phyloP scores from a whole-genome alignment of 2,797 vertebrate species.

The Helicolenus hilgendorfi region DNA sequence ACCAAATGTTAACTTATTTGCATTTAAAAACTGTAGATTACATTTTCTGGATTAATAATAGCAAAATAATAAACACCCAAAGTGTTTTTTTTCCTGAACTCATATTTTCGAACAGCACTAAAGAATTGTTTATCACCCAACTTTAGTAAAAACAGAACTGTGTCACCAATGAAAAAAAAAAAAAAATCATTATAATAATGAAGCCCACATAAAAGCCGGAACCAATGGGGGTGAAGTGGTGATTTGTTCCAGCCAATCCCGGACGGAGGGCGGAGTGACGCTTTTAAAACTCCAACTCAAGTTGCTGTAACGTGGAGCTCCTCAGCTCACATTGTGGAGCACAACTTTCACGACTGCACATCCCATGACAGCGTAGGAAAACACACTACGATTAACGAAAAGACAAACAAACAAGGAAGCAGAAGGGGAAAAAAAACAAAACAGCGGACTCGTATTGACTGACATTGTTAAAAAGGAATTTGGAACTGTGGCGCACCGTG shows the following conservation, averaged over 20 bases:
- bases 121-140: conserved; percentile 9
- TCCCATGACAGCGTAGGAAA: conserved; percentile 63
- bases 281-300: conserved; percentile 82
- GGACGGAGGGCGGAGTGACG: conserved; percentile 81
- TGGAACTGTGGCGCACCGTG: conserved; percentile 65
- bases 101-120: background rate
- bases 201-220: conserved; percentile 38
- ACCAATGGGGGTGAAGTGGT: conserved; percentile 80
- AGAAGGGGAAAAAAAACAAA: conserved; percentile 10
- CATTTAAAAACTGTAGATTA: background rate
- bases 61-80: background rate
- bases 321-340: conserved; percentile 70
- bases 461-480: conserved; percentile 49
- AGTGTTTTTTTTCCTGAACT: background rate
- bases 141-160: conserved; percentile 50
- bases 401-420: conserved; percentile 67
- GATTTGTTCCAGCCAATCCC: conserved; percentile 82
- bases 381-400: conserved; percentile 24
- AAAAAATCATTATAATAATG: conserved; percentile 59
- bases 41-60: background rate
- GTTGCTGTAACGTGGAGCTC: conserved; percentile 76
- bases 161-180: conserved; percentile 15
- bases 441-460: conserved; percentile 46
- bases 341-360: conserved; percentile 66
- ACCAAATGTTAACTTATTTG: background rate